Conservation (phyloP, 2,113 vertebrate genomes). For the Tychaedon coryphoeus region DNA sequence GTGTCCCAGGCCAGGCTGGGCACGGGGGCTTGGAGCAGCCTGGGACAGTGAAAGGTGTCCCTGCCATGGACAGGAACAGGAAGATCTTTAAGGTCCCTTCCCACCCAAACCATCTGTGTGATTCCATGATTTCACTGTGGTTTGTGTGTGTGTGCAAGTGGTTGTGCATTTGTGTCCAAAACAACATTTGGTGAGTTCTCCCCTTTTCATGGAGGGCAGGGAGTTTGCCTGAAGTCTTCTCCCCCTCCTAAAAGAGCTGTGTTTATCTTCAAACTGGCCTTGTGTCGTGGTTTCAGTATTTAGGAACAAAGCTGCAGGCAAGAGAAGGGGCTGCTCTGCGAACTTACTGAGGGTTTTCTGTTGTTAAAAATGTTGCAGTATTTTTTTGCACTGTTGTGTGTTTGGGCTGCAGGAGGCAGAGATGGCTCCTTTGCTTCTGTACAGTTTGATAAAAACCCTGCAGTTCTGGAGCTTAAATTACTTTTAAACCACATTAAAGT, state of each 20-base stretch:
- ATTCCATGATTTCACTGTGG: no score
- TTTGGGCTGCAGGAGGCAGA: neutral
- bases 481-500: neutral
- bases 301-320: neutral
- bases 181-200: neutral
- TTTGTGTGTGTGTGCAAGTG: neutral
- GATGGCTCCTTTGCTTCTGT: neutral
- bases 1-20: neutral
- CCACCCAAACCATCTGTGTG: neutral
- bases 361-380: rapidly evolving
- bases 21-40: neutral
- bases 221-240: neutral
- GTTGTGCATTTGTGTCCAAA: neutral
- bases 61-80: neutral
- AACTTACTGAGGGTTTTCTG: neutral
- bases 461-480: neutral
- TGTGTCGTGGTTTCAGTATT: neutral
- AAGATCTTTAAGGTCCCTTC: neutral
- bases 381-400: neutral
- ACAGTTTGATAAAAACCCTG: neutral
- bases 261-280: neutral
- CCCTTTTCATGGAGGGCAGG: rapidly evolving
- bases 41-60: neutral
- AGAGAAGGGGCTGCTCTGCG: neutral
- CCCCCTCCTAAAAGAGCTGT: neutral